Base-by-base conservation (phyloP, 2,888 invertebrate genomes). In the Ceraclea dissimilis region DNA sequence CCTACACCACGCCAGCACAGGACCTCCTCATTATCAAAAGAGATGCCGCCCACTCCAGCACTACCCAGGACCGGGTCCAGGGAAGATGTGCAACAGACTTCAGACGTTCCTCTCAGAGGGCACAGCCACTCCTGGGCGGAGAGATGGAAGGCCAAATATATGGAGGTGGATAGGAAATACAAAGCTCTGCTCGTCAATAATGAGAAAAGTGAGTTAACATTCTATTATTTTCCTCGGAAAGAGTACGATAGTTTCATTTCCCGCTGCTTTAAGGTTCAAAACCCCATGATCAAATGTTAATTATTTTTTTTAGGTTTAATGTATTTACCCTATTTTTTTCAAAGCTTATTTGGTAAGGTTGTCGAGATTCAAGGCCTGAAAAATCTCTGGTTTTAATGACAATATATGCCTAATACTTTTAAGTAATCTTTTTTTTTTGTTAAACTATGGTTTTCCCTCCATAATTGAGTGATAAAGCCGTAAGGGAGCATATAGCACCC, bases 111-210 rank as follows among this genome's bases (percentile, higher is more conserved):
- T 22, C 75, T 74, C 68, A 74, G 50, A 2, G 21, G 76, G 58
- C 75, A 76, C 64, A 16, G 39, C 4, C 75, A 76, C 49, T 75
- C 73, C 60, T 76, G 75, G 68, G 76, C 76, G 51, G 78, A 79
- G 67, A 78, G 79, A 67, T 87, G 86, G 86, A 85, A 82, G 73
- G 75, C 71, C 62, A 83, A 82, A 73, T 86, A 79, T 69, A 86
- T 87, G 65, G 87, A 87, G 47, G 78, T 82, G 5, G 87, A 87
- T 68, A 79, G 81, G 65, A 82, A 80, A 69, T 77, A 86, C 69
- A 86, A 86, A 70, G 69, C 78, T 49, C 71, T 85, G 64, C 76
- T 86, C 51, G 79, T 82, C 62, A 83, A 85, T 70, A 80, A 81
- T 60, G 87, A 87, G 75, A 83, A 84, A 78, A 81, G 88, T 87